Conservation (phyloP, 1,140 invertebrate species). For the Tetramorium parvispinum region DNA sequence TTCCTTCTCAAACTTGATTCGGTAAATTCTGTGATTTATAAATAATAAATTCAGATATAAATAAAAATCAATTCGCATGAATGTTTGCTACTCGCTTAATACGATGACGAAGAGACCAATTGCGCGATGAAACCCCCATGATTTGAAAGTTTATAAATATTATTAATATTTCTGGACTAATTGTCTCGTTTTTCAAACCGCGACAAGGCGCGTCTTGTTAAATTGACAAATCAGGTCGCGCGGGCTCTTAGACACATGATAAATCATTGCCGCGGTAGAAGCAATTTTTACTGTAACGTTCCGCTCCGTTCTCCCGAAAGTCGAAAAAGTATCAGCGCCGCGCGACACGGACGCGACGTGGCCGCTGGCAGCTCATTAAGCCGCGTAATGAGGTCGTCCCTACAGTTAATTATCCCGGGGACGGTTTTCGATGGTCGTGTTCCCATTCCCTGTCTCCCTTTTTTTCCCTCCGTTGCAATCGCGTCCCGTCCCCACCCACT, state of each 20-base stretch:
- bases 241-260: background rate
- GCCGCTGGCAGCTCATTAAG: constrained; percentile 76
- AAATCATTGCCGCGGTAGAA: constrained; percentile 30
- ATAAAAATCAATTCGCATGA: background rate
- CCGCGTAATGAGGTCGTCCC: constrained; percentile 76
- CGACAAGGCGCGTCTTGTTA: constrained; percentile 26
- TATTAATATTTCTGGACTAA: constrained; percentile 10
- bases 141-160: constrained; percentile 6
- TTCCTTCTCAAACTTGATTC: background rate
- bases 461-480: constrained; percentile 17
- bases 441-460: background rate
- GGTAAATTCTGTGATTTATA: background rate
- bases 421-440: constrained; percentile 39
- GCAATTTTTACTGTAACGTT: constrained; percentile 26
- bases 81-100: background rate
- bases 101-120: background rate
- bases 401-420: constrained; percentile 77
- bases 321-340: constrained; percentile 33
- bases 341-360: constrained; percentile 1
- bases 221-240: constrained; percentile 40
- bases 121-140: too few relatives aligned
- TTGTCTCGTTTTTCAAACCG: constrained; percentile 21
- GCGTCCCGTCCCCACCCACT: constrained; percentile 41
- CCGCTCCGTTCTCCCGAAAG: constrained; percentile 9
- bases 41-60: constrained; percentile 5